Evolutionary conservation across 2,797 vertebrate species (phyloP).

Genomic region (Heliangelus exortis): DNA sequence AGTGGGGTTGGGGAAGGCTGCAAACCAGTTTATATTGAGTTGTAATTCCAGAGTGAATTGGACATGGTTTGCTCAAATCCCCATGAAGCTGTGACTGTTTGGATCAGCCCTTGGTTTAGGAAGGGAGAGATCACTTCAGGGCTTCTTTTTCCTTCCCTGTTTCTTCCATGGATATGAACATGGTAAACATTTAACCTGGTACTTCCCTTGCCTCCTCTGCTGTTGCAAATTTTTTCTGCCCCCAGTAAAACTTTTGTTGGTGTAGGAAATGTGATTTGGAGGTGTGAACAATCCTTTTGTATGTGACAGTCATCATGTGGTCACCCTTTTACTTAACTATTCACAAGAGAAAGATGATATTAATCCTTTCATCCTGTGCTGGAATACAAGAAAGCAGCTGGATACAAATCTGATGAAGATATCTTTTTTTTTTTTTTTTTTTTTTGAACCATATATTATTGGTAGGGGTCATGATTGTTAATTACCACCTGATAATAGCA

Average conservation of each 20-base stretch:
- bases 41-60: not conserved
- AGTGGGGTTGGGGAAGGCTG: not conserved
- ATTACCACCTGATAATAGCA: not conserved
- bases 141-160: not conserved
- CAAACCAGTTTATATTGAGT: not conserved
- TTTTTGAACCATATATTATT: not conserved
- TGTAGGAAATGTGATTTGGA: not conserved
- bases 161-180: not conserved
- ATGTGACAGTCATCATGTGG: not conserved
- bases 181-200: not conserved
- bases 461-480: not conserved
- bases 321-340: not conserved
- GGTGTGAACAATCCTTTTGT: not conserved
- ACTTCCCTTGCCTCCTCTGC: not conserved
- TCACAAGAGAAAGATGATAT: not conserved
- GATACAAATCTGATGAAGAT: not conserved
- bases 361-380: not conserved
- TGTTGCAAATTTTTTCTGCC: not conserved
- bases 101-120: not conserved
- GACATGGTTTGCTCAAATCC: not conserved
- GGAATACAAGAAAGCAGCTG: not conserved
- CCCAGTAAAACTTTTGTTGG: not conserved
- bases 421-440: not conserved
- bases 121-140: not conserved
- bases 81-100: not conserved